phyloP scores from a whole-genome alignment of 2,797 vertebrate species.

The Tapera naevia region DNA sequence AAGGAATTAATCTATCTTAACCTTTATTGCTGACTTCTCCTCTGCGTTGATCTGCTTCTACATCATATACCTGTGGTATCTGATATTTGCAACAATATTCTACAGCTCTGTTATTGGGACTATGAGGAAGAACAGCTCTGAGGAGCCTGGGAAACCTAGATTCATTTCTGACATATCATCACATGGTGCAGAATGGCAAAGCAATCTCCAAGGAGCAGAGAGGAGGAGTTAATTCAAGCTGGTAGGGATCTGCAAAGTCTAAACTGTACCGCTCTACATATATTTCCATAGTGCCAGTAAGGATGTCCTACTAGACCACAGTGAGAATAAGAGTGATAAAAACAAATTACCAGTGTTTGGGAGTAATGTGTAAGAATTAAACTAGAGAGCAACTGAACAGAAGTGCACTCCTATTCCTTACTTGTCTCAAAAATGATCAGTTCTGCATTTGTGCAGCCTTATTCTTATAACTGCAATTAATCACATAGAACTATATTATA shows the following conservation, averaged over 20 bases:
- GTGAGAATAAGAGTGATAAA: not conserved
- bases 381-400: not conserved
- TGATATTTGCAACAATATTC: not conserved
- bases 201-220: not conserved
- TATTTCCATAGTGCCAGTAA: not conserved
- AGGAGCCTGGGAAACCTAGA: not conserved
- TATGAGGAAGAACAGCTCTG: not conserved
- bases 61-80: not conserved
- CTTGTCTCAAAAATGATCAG: not conserved
- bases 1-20: not conserved
- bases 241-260: not conserved
- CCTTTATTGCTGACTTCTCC: not conserved
- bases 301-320: not conserved
- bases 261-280: not conserved
- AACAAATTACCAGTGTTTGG: not conserved
- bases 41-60: not conserved
- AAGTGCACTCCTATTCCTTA: not conserved
- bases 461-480: not conserved
- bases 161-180: not conserved
- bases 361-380: not conserved
- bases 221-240: not conserved
- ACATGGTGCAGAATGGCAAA: not conserved
- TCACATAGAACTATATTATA: not conserved
- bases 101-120: not conserved
- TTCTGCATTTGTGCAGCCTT: not conserved